Evolutionary conservation across 2,797 vertebrate genomes (phyloP).

Genomic region (Mycteria americana): DNA sequence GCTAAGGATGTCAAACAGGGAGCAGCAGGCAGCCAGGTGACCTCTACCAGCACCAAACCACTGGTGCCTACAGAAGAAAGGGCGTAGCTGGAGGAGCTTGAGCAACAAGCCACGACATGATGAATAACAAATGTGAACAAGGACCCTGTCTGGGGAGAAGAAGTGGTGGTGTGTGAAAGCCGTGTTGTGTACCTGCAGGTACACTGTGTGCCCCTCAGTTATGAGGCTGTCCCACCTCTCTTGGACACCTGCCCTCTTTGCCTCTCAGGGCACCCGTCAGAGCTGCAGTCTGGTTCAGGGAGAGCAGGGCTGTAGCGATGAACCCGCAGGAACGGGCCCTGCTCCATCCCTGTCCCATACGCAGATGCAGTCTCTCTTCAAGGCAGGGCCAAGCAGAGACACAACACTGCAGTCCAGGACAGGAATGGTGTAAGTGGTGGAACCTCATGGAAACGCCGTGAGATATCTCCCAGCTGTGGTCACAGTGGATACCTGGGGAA

Average conservation of each 20-base stretch:
- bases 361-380: neutral
- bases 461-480: neutral
- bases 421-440: neutral
- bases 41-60: neutral
- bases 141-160: neutral
- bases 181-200: neutral
- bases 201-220: neutral
- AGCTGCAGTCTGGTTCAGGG: neutral
- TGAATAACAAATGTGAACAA: neutral
- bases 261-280: neutral
- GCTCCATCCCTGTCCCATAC: neutral
- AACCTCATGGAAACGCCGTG: accelerated
- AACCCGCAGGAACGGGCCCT: neutral
- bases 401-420: neutral
- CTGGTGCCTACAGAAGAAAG: neutral
- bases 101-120: neutral
- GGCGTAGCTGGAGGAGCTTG: neutral
- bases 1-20: neutral
- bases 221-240: neutral
- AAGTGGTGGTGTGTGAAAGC: neutral
- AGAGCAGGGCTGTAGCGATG: accelerated
- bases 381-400: neutral
- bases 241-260: neutral
- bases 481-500: neutral
- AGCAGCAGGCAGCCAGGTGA: neutral